Percentiles rank a stretch among this genome's conserved stretches.
Evolutionary conservation across 2,888 invertebrate species (phyloP).

Genomic region (Cynaeus angustus): DNA sequence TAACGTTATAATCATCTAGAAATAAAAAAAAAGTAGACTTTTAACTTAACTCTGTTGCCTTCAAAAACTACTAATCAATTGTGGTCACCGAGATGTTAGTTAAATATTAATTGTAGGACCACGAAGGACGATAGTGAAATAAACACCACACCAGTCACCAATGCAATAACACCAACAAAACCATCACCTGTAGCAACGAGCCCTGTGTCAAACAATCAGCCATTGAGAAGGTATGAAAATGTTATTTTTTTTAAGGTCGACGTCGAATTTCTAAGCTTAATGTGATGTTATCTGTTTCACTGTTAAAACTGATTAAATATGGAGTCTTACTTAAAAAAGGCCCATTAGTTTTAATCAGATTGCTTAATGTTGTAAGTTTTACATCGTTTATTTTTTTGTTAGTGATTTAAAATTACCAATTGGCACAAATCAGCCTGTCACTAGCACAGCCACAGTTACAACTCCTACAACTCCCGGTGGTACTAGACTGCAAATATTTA

Average conservation of each 20-base stretch:
- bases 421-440: conserved; percentile 63
- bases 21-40: too few species aligned
- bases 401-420: conserved; percentile 68
- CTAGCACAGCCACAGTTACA: conserved; percentile 69
- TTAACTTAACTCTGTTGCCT: too few species aligned
- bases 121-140: conserved; percentile 50
- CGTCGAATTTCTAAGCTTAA: neutral
- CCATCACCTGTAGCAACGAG: conserved; percentile 66
- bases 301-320: too few species aligned
- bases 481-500: conserved; percentile 92
- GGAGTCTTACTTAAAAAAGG: too few species aligned
- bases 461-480: conserved; percentile 76
- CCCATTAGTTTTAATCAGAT: too few species aligned
- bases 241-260: conserved; percentile 18
- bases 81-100: too few species aligned
- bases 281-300: neutral
- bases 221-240: conserved; percentile 72
- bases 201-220: conserved; percentile 70
- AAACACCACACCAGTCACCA: conserved; percentile 56
- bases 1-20: too few species aligned
- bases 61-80: too few species aligned
- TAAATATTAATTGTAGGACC: conserved; percentile 45
- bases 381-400: conserved; percentile 28
- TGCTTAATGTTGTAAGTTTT: neutral
- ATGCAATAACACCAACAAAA: conserved; percentile 65